phyloP scores from a whole-genome alignment of 2,888 invertebrate species.

The Thereva unica region DNA sequence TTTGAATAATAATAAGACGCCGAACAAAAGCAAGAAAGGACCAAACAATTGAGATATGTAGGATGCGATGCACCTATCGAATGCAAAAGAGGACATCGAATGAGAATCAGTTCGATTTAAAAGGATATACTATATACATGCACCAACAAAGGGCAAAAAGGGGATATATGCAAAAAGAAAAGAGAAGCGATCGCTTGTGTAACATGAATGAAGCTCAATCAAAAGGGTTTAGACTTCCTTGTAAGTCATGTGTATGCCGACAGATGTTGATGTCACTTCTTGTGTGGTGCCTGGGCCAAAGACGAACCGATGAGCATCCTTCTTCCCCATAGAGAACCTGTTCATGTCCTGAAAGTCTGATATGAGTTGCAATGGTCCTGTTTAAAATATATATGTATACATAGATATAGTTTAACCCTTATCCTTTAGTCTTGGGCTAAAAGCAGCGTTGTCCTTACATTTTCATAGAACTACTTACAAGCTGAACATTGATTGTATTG shows the following conservation, averaged over 20 bases:
- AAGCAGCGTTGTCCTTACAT: no score
- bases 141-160: background rate
- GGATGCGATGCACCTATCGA: background rate
- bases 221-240: constrained; percentile 27
- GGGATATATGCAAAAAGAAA: no score
- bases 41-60: constrained; percentile 1
- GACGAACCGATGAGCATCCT: background rate
- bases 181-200: no score
- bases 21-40: constrained; percentile 19
- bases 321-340: no score
- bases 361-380: background rate
- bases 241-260: constrained; percentile 14
- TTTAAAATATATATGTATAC: background rate
- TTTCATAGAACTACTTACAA: no score
- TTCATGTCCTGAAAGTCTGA: no score
- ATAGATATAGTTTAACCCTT: no score
- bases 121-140: constrained; percentile 1
- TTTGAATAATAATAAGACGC: constrained; percentile 16
- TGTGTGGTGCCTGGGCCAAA: constrained; percentile 18
- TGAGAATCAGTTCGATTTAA: no score
- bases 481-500: constrained; percentile 8
- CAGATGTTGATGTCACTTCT: constrained; percentile 22
- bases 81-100: constrained; percentile 22
- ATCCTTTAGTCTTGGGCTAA: no score
- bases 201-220: constrained; percentile 24